Conservation (phyloP, 2,888 invertebrate species). For the Hipparchia sbordonii region DNA sequence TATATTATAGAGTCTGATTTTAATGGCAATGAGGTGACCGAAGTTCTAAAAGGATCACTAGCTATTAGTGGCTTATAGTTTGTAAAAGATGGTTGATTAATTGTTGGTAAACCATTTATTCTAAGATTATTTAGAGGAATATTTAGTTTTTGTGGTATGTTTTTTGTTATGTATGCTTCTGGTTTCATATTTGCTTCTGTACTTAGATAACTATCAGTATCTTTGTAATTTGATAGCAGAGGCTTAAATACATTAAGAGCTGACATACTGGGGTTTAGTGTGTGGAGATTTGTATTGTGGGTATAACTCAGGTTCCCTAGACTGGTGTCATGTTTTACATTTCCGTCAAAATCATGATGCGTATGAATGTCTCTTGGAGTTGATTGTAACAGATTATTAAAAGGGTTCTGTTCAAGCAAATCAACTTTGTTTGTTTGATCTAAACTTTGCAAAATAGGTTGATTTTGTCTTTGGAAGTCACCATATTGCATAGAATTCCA, state of each 20-base stretch:
- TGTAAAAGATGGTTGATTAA: not conserved
- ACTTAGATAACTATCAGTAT: not conserved
- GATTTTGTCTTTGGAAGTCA: not conserved
- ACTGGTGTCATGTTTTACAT: not conserved
- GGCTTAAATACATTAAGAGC: not conserved
- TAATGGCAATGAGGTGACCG: not conserved
- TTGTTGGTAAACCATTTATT: not conserved
- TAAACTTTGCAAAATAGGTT: not conserved
- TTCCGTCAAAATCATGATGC: not conserved
- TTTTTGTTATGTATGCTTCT: not conserved
- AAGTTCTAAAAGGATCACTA: not conserved
- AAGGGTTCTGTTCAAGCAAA: not conserved
- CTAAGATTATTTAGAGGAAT: not conserved
- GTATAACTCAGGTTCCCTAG: not conserved
- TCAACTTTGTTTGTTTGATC: not conserved
- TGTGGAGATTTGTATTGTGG: not conserved
- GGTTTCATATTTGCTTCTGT: not conserved
- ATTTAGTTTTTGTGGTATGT: too few species aligned
- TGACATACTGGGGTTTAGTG: not conserved
- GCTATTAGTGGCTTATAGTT: not conserved
- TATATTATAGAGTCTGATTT: not conserved
- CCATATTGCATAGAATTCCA: not conserved
- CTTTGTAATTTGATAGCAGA: slow-evolving; percentile 1
- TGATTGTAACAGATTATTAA: not conserved
- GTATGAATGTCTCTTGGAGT: not conserved